phyloP scores from a whole-genome alignment of 1,140 invertebrate genomes.

The Ips nitidus region DNA sequence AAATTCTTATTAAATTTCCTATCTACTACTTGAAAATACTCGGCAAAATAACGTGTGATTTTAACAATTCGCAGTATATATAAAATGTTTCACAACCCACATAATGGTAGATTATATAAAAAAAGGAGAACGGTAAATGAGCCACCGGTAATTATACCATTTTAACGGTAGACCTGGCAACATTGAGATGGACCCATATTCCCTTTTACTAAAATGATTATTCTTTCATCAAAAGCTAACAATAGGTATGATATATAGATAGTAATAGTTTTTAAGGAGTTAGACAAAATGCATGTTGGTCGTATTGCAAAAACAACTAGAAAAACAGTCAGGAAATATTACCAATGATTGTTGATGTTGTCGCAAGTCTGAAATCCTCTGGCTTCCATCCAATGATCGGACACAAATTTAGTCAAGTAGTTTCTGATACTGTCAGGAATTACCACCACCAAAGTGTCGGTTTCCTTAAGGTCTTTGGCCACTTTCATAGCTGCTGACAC shows the following conservation, averaged over 20 bases:
- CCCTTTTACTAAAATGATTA: no score
- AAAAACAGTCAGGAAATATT: slow-evolving; percentile 6
- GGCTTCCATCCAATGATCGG: slow-evolving; percentile 93
- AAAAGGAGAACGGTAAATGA: no score
- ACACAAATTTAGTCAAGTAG: slow-evolving; percentile 98
- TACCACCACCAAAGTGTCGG: slow-evolving; percentile 86
- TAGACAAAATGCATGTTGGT: background rate
- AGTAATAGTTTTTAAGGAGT: background rate
- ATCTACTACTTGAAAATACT: no score
- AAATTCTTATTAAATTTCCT: no score
- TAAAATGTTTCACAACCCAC: no score
- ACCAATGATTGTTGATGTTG: slow-evolving; percentile 61
- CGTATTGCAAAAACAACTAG: background rate
- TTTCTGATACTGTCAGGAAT: slow-evolving; percentile 95
- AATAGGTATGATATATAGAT: background rate
- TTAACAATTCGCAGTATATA: no score
- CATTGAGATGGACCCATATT: no score
- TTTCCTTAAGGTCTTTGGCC: slow-evolving; percentile 75
- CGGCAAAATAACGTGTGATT: no score
- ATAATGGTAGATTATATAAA: no score
- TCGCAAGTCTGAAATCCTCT: slow-evolving; percentile 63
- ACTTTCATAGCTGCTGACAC: slow-evolving; percentile 78
- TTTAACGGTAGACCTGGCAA: no score
- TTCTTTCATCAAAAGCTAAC: no score
- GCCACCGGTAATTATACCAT: no score